Base-by-base conservation (phyloP, 2,888 invertebrate species). In the Cryptocephalus moraei region DNA sequence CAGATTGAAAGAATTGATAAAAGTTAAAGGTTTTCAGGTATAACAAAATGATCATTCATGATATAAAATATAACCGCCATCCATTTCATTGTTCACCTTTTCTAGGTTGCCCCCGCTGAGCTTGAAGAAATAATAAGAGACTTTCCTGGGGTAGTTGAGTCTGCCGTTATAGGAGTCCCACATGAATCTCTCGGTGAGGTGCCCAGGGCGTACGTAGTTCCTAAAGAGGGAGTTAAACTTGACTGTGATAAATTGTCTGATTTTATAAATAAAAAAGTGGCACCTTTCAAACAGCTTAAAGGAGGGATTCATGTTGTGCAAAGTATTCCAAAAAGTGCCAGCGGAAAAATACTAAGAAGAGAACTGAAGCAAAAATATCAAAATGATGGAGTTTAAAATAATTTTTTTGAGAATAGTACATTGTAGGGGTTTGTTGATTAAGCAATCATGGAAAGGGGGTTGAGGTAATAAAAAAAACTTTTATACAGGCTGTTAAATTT, bases 1-100 rank as follows among this genome's bases (percentile, higher is more conserved):
- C 61, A 77, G 91, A 54, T 66, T 84, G 41, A 91, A 91, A 64
- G 90, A 91, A 63, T 73, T 91, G 36, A 91, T 91, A 49, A 92
- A 91, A 59, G 70, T 70, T 36, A 36, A 36, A 36, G 36, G 36
- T 4, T 36, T 11, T 6, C 36, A 36, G 12, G 36, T 36, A 36
- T 22, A 22, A 22, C 22, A 22, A 22, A 22, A 22, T 22, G 2
- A 22, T 6, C 22, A 22, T 22, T 6, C 22, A 22, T 22, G 22
- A 22, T 22, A 6, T 22, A 22, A 22, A 22, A 22, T 22, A 22
- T 22, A 22, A n/a, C n/a, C n/a, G n/a, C n/a, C 6, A 22, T 22
- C 22, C 22, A 22, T 22, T 22, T 22, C 22, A 22, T 22, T 22
- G 22, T 6, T 22, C 6, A 22, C 22, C 6, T 22, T 6, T 22